These are phyloP conservation scores for Steinernema hermaphroditum DNA, from an alignment of 2,888 invertebrate genomes.

Conservation along the genomic window DNA sequence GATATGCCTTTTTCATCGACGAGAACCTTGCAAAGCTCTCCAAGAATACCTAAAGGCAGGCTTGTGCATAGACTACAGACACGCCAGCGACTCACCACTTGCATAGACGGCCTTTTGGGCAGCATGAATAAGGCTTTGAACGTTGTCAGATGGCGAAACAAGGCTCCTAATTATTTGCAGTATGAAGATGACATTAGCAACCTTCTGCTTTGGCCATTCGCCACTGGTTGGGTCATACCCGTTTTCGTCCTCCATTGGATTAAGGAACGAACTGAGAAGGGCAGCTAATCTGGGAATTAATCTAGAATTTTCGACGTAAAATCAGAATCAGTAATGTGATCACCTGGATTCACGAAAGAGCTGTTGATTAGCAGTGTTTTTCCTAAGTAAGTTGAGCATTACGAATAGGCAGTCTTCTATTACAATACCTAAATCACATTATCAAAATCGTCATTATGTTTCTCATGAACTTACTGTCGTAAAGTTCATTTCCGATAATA, in stretches of 20 bases:
- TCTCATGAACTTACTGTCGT: conserved; percentile 76
- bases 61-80: no score
- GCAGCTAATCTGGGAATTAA: conserved; percentile 82
- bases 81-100: conserved; percentile 72
- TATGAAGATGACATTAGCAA: conserved; percentile 88
- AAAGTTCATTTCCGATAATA: conserved; percentile 85
- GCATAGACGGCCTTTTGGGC: conserved; percentile 88
- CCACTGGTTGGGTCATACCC: conserved; percentile 39
- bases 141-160: conserved; percentile 85
- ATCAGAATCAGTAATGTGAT: background rate
- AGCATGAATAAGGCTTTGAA: conserved; percentile 76
- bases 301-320: conserved; percentile 71
- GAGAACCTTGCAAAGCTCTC: conserved; percentile 82
- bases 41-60: conserved; percentile 73
- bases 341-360: conserved; percentile 87
- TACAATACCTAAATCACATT: conserved; percentile 74
- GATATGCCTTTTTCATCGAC: conserved; percentile 91
- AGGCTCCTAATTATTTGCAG: conserved; percentile 84
- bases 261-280: conserved; percentile 78
- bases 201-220: conserved; percentile 73
- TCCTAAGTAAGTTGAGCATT: conserved; percentile 87
- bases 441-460: background rate
- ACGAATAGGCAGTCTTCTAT: conserved; percentile 94
- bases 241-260: conserved; percentile 58
- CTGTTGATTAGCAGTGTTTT: conserved; percentile 95